Evolutionary conservation across 2,888 invertebrate species (phyloP).

Genomic region (Lordiphosa andalusiaca): DNA sequence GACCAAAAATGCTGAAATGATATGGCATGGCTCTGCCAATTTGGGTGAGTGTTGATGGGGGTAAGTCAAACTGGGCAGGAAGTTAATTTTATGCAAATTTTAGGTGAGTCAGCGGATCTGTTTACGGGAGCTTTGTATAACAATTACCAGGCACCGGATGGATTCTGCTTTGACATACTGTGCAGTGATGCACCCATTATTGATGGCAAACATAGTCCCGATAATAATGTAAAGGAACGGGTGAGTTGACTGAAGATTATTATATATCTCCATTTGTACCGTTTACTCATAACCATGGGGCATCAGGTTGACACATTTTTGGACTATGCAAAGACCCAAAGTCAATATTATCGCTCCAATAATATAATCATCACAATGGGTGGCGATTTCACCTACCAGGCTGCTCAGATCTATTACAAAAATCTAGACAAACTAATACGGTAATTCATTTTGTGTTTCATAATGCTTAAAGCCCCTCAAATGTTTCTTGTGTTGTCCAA

Average conservation of each 20-base stretch:
- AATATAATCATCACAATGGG: slow-evolving; percentile 94
- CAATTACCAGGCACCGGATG: slow-evolving; percentile 90
- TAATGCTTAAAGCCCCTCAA: slow-evolving; percentile 25
- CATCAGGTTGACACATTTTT: slow-evolving; percentile 81
- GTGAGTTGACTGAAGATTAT: slow-evolving; percentile 81
- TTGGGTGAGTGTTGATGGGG: slow-evolving; percentile 82
- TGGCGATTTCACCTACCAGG: slow-evolving; percentile 92
- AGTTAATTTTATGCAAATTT: background rate
- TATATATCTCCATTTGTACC: slow-evolving; percentile 5
- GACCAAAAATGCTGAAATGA: slow-evolving; percentile 87
- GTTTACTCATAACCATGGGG: slow-evolving; percentile 9
- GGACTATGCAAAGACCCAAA: slow-evolving; percentile 82
- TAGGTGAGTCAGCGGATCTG: slow-evolving; percentile 81
- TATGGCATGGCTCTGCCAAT: slow-evolving; percentile 89
- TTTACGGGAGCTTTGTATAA: slow-evolving; percentile 93
- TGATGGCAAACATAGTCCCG: slow-evolving; percentile 88
- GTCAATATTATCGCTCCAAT: slow-evolving; percentile 84
- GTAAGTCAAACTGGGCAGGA: too few species aligned
- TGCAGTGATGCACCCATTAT: slow-evolving; percentile 93
- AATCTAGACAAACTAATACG: slow-evolving; percentile 93
- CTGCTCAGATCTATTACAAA: slow-evolving; percentile 89
- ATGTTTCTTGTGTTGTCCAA: slow-evolving; percentile 6
- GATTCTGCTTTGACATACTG: slow-evolving; percentile 95
- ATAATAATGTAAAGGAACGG: slow-evolving; percentile 89
- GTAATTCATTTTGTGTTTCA: slow-evolving; percentile 56